Base-by-base conservation (phyloP, 2,113 vertebrate species). In the Podocnemis expansa region DNA sequence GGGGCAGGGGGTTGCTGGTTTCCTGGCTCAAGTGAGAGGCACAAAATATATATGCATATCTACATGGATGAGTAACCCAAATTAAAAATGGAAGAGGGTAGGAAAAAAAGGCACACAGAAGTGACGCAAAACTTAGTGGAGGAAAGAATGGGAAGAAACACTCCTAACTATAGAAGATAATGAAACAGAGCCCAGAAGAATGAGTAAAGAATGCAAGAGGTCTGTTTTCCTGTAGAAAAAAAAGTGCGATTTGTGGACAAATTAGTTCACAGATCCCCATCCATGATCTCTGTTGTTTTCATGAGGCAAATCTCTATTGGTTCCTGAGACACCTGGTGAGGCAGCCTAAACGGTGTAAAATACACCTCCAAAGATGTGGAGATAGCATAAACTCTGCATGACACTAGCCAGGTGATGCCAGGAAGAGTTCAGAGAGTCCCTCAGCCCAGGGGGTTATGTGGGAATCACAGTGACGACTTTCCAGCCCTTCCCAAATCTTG, bases 1-100 rank as follows among this genome's bases (percentile, higher is more conserved):
- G 31, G 0, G 0, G n/a, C n/a, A n/a, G n/a, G n/a, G n/a, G n/a
- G n/a, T n/a, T 6, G 2, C 11, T 6, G 8, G 58, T 63, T 56
- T 78, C 45, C 49, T 58, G 80, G 43, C 34, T 38, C 56, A 22
- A 84, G 41, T 43, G 38, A 83, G 83, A 90, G 88, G 31, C 22
- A 45, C 14, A 13, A 19, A 51, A 11, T 11, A 41, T 29, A 8
- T n/a, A n/a, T n/a, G n/a, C n/a, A 10, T 80, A 73, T 43, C 49
- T 38, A 1, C 24, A 5, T 13, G 29, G n/a, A 60, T 82, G 88
- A 47, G 24, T 52, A 10, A 11, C 78, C n/a, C n/a, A n/a, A n/a
- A n/a, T n/a, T n/a, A 43, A 49, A 29, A 78, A 3, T 17, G 34
- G 54, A 45, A 80, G 8, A 75, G 45, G 34, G 0, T 0, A n/a